Base-by-base conservation (phyloP, 2,797 vertebrate species). In the Anguilla megastoma region DNA sequence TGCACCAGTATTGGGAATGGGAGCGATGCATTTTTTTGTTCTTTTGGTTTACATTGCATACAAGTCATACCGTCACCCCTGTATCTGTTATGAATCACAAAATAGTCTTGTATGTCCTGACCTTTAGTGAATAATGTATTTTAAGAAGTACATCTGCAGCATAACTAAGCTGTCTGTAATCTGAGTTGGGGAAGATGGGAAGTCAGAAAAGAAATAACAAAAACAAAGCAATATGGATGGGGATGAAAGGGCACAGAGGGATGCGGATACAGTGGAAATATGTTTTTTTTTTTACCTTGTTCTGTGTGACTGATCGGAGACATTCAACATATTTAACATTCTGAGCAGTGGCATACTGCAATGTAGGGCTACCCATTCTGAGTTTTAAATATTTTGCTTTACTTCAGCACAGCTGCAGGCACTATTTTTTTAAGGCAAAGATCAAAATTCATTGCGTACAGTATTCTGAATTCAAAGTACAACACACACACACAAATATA, bases 301-400 rank as follows among this genome's bases (percentile, higher is more conserved):
- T 41, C 74, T 45, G 18, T 79, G 14, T 79, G 74, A 79, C 16
- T 41, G 74, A 79, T 79, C 12, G 18, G 74, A 45, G 36, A 21
- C 33, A 79, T 79, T 79, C 33, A 79, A 41, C 36, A 45, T 76
- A 76, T 45, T 79, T 79, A 79, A 27, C 12, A 79, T 79, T 79
- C 74, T 3, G 74, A 36, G 33, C 74, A 41, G 36, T 79, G 71
- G 33, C 33, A 18, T 76, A 41, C 21, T 79, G 36, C 14, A 41
- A 7, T 41, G 36, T 16, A 18, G 14, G 74, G 2, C 74, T 45
- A 41, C 74, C 33, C 36, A 79, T 36, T 79, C 74, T 14, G 24
- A 71, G 24, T 71, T 71, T 9, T 27, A 71, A 33, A 30, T 4
- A 30, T 71, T 74, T 74, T 14, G 14, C 33, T 21, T 41, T 41